Percentiles rank a stretch among this genome's conserved stretches.
phyloP scores from a whole-genome alignment of 2,113 vertebrate species.

The Catharus minimus region DNA sequence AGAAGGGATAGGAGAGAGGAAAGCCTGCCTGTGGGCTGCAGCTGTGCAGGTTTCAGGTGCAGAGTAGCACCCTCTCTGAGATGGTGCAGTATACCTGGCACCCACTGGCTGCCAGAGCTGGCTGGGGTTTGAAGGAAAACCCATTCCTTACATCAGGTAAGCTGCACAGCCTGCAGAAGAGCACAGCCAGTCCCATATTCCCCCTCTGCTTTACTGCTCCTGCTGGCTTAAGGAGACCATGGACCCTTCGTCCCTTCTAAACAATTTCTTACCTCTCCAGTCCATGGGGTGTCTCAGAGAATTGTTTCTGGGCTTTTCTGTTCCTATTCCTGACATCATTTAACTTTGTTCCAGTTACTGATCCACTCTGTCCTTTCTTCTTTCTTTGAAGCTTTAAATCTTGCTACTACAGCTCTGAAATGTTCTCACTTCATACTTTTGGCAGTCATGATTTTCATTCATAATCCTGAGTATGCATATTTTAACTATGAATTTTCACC shows the following conservation, averaged over 20 bases:
- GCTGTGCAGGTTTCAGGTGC: background rate
- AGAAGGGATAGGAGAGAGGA: background rate
- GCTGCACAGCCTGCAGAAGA: background rate
- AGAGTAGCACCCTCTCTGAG: background rate
- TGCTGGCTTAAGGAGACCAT: background rate
- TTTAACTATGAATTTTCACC: background rate
- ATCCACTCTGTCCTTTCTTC: background rate
- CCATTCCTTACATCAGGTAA: background rate
- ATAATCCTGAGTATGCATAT: background rate
- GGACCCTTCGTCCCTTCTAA: background rate
- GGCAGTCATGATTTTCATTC: background rate
- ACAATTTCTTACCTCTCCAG: background rate
- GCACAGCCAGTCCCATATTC: background rate
- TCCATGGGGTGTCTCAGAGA: background rate
- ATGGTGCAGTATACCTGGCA: background rate
- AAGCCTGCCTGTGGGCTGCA: background rate
- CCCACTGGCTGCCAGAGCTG: background rate
- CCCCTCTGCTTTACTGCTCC: background rate
- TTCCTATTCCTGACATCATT: background rate
- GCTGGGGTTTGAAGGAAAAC: background rate
- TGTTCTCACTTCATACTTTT: background rate
- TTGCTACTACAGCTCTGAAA: background rate
- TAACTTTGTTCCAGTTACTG: background rate
- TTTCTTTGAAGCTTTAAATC: background rate
- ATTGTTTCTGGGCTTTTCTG: background rate